Base-by-base conservation (phyloP, 2,888 invertebrate genomes). In the Noctua fimbriata region DNA sequence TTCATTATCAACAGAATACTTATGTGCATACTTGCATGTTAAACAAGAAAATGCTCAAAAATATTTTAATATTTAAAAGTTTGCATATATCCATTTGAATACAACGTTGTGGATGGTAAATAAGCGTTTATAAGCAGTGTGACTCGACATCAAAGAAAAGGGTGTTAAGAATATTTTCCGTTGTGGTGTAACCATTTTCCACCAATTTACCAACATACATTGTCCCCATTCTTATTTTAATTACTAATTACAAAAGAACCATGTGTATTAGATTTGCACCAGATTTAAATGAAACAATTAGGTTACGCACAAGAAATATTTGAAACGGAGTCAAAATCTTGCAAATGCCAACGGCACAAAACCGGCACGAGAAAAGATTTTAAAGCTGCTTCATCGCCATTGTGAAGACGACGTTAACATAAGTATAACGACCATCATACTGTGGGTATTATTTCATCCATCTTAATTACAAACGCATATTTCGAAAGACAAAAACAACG, bases 1-100 rank as follows among this genome's bases (percentile, higher is more conserved):
- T 94, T 94, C 92, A 94, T 95, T 94, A 95, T 92, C 88, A 91
- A 93, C 91, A 93, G 92, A 93, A 94, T 94, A 93, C 90, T 90
- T 91, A 90, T 91, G 88, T 87, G 88, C 87, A 89, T 85, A 70
- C 71, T 80, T 85, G 80, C 77, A 83, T 78, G 81, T 49, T 71
- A 66, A 79, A 60, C 66, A 69, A 67, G 69, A 73, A 80, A 72
- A 78, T 79, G 70, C 65, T 69, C 12, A n/a, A 78, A 78, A 78
- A 78, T 32, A 86, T 83, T 81, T 76, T 78, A 74, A 79, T 76
- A 75, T 85, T 77, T 69, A 75, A 72, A 78, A 70, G 9, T 36
- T 63, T 83, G 60, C 49, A 36, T 83, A 49, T 52, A 80, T 60
- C 44, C 67, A 65, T 81, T 58, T 82, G n/a, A 41, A 78, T 52